A percentile compares a stretch with the other conserved stretches of the same genome.
Conservation (phyloP, 2,113 vertebrate genomes). For the Riparia riparia region DNA sequence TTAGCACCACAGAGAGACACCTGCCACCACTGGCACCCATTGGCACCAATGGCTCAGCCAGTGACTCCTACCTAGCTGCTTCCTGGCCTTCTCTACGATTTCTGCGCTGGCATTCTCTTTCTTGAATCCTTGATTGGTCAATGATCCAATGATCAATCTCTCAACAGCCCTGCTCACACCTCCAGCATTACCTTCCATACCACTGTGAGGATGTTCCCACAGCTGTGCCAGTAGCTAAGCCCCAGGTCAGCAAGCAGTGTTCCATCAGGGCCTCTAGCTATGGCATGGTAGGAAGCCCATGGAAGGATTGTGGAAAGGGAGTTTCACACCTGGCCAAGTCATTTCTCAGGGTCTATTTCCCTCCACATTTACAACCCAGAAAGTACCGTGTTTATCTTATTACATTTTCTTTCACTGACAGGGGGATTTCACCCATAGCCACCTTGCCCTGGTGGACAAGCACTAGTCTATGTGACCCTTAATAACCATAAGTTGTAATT, state of each 20-base stretch:
- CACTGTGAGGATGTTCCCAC: not conserved
- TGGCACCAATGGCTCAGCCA: not conserved
- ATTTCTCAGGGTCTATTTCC: not conserved
- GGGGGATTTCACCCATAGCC: not conserved
- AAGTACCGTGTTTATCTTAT: not conserved
- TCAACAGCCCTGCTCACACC: not conserved
- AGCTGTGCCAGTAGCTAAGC: not conserved
- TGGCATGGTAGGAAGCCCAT: accelerated
- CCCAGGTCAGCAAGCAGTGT: not conserved
- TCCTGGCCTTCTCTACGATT: not conserved
- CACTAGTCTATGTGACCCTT: not conserved
- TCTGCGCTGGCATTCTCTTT: not conserved
- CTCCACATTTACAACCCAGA: not conserved
- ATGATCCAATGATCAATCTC: not conserved
- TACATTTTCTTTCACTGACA: not conserved
- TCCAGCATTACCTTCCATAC: not conserved
- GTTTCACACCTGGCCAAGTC: not conserved
- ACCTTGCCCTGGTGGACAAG: not conserved
- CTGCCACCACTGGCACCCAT: not conserved
- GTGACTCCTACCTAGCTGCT: not conserved
- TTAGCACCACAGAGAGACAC: not conserved
- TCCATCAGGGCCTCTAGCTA: too few species aligned
- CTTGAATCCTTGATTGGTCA: not conserved
- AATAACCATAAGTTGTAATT: not conserved
- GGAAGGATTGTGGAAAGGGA: not conserved